Conservation (phyloP, 1,140 invertebrate genomes). For the Leucophenga varia region DNA sequence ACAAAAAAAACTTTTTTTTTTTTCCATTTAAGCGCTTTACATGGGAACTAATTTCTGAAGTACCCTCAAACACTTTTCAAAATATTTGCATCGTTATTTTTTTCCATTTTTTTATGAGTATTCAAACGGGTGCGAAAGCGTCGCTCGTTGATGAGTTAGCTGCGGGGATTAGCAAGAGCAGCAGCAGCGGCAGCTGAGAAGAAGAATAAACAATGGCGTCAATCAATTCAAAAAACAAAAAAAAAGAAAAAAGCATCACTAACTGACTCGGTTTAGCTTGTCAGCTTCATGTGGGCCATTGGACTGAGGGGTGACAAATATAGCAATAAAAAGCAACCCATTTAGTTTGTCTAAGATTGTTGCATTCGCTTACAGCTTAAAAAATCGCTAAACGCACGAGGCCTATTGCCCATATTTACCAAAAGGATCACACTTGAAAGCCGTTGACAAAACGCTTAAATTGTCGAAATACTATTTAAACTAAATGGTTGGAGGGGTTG, state of each 20-base stretch:
- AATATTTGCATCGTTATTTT: conserved; percentile 48
- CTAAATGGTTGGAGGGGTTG: no score
- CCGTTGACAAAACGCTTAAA: conserved; percentile 40
- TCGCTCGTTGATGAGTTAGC: conserved; percentile 28
- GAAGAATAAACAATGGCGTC: conserved; percentile 45
- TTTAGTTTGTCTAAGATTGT: no score
- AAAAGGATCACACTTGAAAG: conserved; percentile 42
- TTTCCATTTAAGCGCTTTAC: conserved; percentile 47
- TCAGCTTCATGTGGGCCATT: conserved; percentile 36
- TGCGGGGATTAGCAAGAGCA: conserved; percentile 47
- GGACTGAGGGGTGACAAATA: no score
- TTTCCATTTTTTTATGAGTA: conserved; percentile 17
- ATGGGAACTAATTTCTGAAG: conserved; percentile 53
- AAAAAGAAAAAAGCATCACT: no score
- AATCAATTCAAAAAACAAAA: no score
- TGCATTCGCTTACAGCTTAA: conserved; percentile 40
- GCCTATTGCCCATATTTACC: conserved; percentile 33
- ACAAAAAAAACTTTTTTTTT: conserved; percentile 7
- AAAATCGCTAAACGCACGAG: conserved; percentile 21
- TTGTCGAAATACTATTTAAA: no score
- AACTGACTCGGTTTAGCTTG: conserved; percentile 38
- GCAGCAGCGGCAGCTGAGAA: no score
- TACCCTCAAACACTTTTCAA: conserved; percentile 44
- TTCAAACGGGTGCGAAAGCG: neutral
- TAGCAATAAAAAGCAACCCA: conserved; percentile 16